Evolutionary conservation across 2,888 invertebrate genomes (phyloP), one percentile per base, ranked within the genome.

Genomic region (Hyles lineata): DNA sequence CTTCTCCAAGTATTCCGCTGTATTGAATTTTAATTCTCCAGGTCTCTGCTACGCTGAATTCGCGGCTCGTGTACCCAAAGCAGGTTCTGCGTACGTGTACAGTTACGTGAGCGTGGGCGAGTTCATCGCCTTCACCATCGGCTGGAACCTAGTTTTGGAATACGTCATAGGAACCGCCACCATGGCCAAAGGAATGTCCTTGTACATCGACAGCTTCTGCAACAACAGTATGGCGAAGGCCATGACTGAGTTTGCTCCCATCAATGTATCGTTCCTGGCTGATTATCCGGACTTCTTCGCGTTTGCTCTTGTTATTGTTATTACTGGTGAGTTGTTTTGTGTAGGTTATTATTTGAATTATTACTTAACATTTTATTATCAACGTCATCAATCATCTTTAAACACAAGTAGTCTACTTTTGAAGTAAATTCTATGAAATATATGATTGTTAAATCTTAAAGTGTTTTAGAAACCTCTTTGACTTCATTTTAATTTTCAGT

Each of bases 61-160:
- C 86, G 98, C 98, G 0, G 97, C 97, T 0, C 95, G 98, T 73
- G 98, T 98, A 0, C 98, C 98, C 0, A 97, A 97, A 86, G 98
- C 98, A 0, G 98, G 98, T 0, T 98, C 98, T 0, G 98, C 98
- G 0, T 99, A 99, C 87, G 96, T 98, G 0, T 99, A 99, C 94
- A 98, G 97, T 85, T 98, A 98, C 88, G 97, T 98, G 11, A 97
- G 98, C 74, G 97, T 98, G 8, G 98, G 98, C 0, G 98, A 99
- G 93, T 97, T 98, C 85, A 96, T 97, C 63, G 98, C 98, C 1
- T 99, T 98, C 90, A 95, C 98, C 59, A 98, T 99, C 83, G 99
- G 99, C 29, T 99, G 99, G 99, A 98, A 98, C 91, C 96, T 99
- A 69, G 97, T 98, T 79, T 89, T 98, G 85, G 98, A 98, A 89